A percentile compares a stretch with the other conserved stretches of the same genome.
These are phyloP conservation scores for Liposcelis brunnea DNA, from an alignment of 2,888 invertebrate species.

Conservation along the genomic window DNA sequence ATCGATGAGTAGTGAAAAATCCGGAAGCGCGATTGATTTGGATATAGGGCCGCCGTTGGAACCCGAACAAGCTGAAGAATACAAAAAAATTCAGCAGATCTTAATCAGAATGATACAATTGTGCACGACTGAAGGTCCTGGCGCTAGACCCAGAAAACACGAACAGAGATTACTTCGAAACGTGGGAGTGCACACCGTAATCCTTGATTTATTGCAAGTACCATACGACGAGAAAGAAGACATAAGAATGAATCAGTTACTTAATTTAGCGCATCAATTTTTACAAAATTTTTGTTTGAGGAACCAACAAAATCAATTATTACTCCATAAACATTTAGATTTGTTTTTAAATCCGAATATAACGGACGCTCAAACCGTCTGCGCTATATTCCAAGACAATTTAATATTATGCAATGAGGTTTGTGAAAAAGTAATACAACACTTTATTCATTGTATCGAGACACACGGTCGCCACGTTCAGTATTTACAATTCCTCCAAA, in stretches of 20 bases:
- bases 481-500: slow-evolving; percentile 79
- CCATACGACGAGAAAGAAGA: slow-evolving; percentile 95
- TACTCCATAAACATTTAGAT: slow-evolving; percentile 86
- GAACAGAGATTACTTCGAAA: slow-evolving; percentile 90
- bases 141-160: slow-evolving; percentile 62
- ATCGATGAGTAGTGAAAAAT: slow-evolving; percentile 15
- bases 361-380: slow-evolving; percentile 89
- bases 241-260: slow-evolving; percentile 83
- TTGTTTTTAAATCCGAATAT: slow-evolving; percentile 90
- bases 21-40: slow-evolving; percentile 47
- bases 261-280: slow-evolving; percentile 90
- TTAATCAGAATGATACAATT: slow-evolving; percentile 84
- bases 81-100: slow-evolving; percentile 70
- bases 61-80: slow-evolving; percentile 56
- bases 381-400: slow-evolving; percentile 93
- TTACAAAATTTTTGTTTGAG: slow-evolving; percentile 93
- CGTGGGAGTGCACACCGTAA: slow-evolving; percentile 92
- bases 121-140: slow-evolving; percentile 53
- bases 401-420: slow-evolving; percentile 85
- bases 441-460: slow-evolving; percentile 96
- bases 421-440: slow-evolving; percentile 86
- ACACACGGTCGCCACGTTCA: slow-evolving; percentile 84
- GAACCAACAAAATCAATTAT: slow-evolving; percentile 89
- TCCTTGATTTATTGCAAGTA: slow-evolving; percentile 82
- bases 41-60: slow-evolving; percentile 61